A percentile compares a stretch with the other conserved stretches of the same genome.
Evolutionary conservation across 2,888 invertebrate species (phyloP).

Genomic region (Lycaena phlaeas): DNA sequence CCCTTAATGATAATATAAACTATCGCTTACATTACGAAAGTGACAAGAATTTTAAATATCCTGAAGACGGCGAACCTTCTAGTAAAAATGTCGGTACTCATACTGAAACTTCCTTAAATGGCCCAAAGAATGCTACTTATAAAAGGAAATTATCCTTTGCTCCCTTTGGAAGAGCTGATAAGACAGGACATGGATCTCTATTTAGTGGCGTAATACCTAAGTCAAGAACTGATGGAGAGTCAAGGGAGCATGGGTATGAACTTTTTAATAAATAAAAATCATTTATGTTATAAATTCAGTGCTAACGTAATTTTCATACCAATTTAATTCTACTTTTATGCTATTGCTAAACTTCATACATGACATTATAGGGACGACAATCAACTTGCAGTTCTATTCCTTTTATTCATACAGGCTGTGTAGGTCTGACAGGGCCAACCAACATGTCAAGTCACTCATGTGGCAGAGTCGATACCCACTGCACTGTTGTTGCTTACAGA

Average conservation of each 20-base stretch:
- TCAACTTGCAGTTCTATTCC: too few relatives aligned
- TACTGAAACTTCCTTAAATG: slow-evolving; percentile 55
- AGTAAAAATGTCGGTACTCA: slow-evolving; percentile 37
- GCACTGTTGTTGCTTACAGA: too few relatives aligned
- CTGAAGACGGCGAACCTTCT: slow-evolving; percentile 47
- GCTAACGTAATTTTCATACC: too few relatives aligned
- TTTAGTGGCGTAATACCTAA: slow-evolving; percentile 55
- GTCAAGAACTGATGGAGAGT: slow-evolving; percentile 39
- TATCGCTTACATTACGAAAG: slow-evolving; percentile 63
- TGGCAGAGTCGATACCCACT: too few relatives aligned
- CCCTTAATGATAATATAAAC: slow-evolving; percentile 67
- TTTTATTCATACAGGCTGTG: too few relatives aligned
- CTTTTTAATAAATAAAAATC: too few relatives aligned
- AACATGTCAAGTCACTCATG: too few relatives aligned
- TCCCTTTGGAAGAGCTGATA: slow-evolving; percentile 48
- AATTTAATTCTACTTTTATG: too few relatives aligned
- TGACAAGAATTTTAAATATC: slow-evolving; percentile 39
- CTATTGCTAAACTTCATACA: too few relatives aligned
- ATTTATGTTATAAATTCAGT: too few relatives aligned
- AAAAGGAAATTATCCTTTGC: slow-evolving; percentile 48
- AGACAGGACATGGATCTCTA: slow-evolving; percentile 35
- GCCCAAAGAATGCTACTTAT: slow-evolving; percentile 41
- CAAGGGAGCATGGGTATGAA: slow-evolving; percentile 51
- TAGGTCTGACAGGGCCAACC: too few relatives aligned
- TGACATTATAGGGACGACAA: too few relatives aligned